Conservation (phyloP, 2,888 invertebrate genomes). For the Callyntrura guangdongensis region DNA sequence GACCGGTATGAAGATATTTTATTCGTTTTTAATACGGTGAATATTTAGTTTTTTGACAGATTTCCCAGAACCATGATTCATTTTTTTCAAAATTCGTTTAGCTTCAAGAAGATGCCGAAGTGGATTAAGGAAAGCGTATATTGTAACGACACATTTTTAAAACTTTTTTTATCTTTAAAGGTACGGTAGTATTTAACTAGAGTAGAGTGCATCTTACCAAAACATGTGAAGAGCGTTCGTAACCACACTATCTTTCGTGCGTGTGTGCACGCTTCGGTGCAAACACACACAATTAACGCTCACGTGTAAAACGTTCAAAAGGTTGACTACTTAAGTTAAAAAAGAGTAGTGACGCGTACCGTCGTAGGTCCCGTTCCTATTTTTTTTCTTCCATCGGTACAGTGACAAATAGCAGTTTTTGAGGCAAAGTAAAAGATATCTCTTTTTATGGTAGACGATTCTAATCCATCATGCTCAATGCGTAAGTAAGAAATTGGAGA, state of each 20-base stretch:
- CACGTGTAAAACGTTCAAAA: conserved; percentile 8
- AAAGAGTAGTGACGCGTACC: conserved; percentile 35
- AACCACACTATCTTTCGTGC: too few species aligned
- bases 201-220: too few species aligned
- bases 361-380: conserved; percentile 48
- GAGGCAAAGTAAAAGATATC: conserved; percentile 36
- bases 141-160: too few species aligned
- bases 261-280: too few species aligned
- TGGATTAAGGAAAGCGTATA: not conserved
- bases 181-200: too few species aligned
- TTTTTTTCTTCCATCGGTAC: conserved; percentile 24
- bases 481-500: conserved; percentile 70
- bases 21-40: not conserved
- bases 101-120: not conserved
- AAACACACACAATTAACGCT: too few species aligned
- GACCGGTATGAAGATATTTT: not conserved
- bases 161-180: too few species aligned
- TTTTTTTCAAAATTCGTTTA: not conserved
- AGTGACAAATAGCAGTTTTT: conserved; percentile 55
- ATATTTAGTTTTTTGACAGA: not conserved
- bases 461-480: conserved; percentile 69
- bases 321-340: conserved; percentile 44
- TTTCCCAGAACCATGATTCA: not conserved
- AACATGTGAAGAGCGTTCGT: too few species aligned
- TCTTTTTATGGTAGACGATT: conserved; percentile 55